phyloP scores from a whole-genome alignment of 2,113 vertebrate species.

The Centrocercus urophasianus region DNA sequence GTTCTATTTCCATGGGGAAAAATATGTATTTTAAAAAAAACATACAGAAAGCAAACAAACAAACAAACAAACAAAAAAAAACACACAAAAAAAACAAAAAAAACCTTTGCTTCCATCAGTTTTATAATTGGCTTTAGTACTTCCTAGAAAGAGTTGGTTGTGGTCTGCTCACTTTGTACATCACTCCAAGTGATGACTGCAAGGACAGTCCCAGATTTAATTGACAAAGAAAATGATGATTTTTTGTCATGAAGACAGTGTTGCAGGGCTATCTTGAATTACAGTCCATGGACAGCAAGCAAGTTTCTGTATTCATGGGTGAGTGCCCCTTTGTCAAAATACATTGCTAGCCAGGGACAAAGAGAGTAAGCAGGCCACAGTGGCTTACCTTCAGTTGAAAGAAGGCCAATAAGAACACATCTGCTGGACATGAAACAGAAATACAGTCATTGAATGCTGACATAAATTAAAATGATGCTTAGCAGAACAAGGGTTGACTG shows the following conservation, averaged over 20 bases:
- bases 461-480: background rate
- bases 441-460: background rate
- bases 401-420: background rate
- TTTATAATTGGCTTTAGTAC: background rate
- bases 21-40: background rate
- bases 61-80: too few species aligned
- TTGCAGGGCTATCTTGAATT: background rate
- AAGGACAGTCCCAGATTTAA: background rate
- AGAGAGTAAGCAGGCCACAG: background rate
- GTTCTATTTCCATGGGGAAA: background rate
- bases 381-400: background rate
- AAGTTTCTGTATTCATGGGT: background rate
- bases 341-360: background rate
- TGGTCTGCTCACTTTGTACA: fast-evolving
- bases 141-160: background rate
- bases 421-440: background rate
- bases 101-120: background rate
- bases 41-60: too few species aligned
- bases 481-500: background rate
- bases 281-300: background rate
- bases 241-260: background rate
- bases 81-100: too few species aligned
- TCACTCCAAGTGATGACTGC: background rate
- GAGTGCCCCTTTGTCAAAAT: background rate
- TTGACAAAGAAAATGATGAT: background rate